Evolutionary conservation across 2,797 vertebrate species (phyloP), one percentile per base, ranked within the genome.

Genomic region (Taenioides sp.): DNA sequence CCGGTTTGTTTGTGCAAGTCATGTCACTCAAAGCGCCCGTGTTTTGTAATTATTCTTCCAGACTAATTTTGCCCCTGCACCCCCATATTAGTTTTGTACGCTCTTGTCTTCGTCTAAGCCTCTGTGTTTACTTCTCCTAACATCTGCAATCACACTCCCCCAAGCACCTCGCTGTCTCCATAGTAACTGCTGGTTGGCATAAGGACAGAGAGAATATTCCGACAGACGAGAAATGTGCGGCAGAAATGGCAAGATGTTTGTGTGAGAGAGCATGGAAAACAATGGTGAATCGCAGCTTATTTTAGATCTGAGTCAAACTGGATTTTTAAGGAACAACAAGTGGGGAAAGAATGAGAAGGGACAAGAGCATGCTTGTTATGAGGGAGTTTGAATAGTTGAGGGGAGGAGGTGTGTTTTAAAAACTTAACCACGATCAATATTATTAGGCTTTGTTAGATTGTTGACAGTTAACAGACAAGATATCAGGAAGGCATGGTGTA

Each of bases 151-250:
- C 85, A 81, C 91, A 92, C 92, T 94, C 94, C 94, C 94, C 92
- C 91, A 95, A 95, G 94, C 93, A 89, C 91, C 89, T 80, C 47
- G n/a, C 77, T 25, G 95, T 99, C 95, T 83, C 96, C 95, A 93
- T 95, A 94, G 95, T 93, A 96, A 98, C 95, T 91, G 89, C 82
- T 91, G 88, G 93, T 93, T 93, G 91, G 86, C 90, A 93, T 92
- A 91, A 87, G 87, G 87, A 85, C 74, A 34, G 59, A 80, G 78
- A 78, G 75, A 67, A 79, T 62, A 76, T 66, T 66, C 65, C 58
- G 84, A 75, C 75, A 71, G 84, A 80, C 73, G 72, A 76, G 81
- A 63, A 25, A 78, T 20, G 60, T 68, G 80, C 52, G 70, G 83
- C 76, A 81, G 80, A 79, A 78, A 78, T 65, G 73, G 67, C 50